phyloP scores from a whole-genome alignment of 2,888 invertebrate genomes.

The Chelonus formosanus region DNA sequence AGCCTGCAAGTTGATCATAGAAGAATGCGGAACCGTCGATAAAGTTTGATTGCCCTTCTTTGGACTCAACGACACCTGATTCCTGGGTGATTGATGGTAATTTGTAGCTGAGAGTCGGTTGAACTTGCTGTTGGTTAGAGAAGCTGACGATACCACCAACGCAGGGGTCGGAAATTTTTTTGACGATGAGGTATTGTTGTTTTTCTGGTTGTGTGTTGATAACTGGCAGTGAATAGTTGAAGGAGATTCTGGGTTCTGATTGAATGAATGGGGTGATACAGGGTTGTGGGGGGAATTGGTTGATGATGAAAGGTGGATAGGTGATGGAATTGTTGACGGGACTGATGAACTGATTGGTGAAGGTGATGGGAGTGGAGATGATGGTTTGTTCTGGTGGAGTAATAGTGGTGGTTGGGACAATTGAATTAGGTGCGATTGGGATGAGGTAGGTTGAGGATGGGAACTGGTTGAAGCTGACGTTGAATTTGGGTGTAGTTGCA shows the following conservation, averaged over 20 bases:
- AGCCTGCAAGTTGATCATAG: conserved; percentile 45
- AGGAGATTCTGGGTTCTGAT: conserved; percentile 45
- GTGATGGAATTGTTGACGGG: conserved; percentile 48
- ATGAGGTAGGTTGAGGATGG: conserved; percentile 60
- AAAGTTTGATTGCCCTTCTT: too few relatives aligned
- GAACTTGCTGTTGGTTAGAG: conserved; percentile 5
- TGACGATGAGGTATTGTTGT: conserved; percentile 54
- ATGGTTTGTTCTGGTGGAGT: conserved; percentile 34
- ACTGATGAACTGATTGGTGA: conserved; percentile 32
- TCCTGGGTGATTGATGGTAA: conserved; percentile 8
- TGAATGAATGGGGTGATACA: conserved; percentile 34
- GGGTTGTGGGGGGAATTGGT: conserved; percentile 18
- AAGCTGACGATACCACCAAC: conserved; percentile 26
- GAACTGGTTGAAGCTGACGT: conserved; percentile 54
- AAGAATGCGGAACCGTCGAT: conserved; percentile 8
- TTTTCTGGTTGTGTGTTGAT: conserved; percentile 44
- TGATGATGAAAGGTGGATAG: conserved; percentile 41
- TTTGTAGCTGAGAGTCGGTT: conserved; percentile 11
- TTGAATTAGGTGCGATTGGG: conserved; percentile 54
- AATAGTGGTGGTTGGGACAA: conserved; percentile 40
- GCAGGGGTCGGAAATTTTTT: conserved; percentile 46
- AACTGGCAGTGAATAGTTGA: conserved; percentile 48
- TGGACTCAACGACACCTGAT: not conserved
- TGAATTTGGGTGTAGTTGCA: conserved; percentile 51
- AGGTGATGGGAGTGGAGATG: conserved; percentile 32